phyloP scores from a whole-genome alignment of 2,113 vertebrate genomes.

The Tupaia tana region DNA sequence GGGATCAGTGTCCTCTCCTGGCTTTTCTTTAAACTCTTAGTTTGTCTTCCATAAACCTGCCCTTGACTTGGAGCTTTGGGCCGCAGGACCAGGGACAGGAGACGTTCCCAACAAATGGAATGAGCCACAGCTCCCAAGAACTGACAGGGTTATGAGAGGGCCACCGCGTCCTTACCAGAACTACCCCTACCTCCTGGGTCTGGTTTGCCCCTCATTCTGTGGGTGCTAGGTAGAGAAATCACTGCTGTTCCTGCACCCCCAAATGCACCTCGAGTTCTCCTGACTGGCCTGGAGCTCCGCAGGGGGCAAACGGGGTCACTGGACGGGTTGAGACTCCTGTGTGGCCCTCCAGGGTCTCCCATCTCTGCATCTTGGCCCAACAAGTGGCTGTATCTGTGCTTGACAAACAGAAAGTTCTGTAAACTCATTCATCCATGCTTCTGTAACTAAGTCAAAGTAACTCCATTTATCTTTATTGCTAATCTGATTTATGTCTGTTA shows the following conservation, averaged over 20 bases:
- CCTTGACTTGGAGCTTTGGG: conserved; percentile 53
- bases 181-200: fast-evolving
- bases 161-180: not conserved
- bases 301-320: not conserved
- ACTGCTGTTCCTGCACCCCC: not conserved
- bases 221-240: not conserved
- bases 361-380: not conserved
- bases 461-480: conserved; percentile 79
- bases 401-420: conserved; percentile 64
- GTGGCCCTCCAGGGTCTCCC: not conserved
- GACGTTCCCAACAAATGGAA: not conserved
- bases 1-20: not conserved
- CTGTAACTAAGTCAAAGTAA: conserved; percentile 72
- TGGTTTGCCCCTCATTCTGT: not conserved
- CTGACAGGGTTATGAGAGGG: not conserved
- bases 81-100: not conserved
- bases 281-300: not conserved
- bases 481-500: conserved; percentile 80
- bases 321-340: not conserved
- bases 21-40: not conserved
- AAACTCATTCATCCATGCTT: conserved; percentile 70
- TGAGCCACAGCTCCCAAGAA: not conserved
- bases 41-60: not conserved
- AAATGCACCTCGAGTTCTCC: not conserved
- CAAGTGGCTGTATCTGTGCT: not conserved